A percentile compares a stretch with the other conserved stretches of the same genome.
phyloP scores from a whole-genome alignment of 2,888 invertebrate genomes.

The Rhingia rostrata region DNA sequence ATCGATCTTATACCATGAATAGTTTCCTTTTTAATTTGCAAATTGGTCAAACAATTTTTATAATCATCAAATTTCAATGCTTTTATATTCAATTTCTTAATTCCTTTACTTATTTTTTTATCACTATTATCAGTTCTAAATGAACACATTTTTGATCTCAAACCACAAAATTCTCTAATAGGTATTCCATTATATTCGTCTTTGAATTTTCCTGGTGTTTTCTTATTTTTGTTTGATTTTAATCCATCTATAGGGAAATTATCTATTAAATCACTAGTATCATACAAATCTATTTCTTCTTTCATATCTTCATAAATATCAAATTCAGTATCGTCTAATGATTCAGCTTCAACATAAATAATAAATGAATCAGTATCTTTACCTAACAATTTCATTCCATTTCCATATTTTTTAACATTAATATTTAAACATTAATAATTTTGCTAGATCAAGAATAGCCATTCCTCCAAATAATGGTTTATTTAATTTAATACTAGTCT shows the following conservation, averaged over 20 bases:
- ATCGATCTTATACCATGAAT: conserved; percentile 16
- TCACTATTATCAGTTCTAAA: conserved; percentile 18
- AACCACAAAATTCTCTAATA: conserved; percentile 9
- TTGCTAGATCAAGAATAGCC: conserved; percentile 30
- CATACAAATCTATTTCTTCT: conserved; percentile 33
- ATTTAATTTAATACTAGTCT: conserved; percentile 25
- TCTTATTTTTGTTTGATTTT: conserved; percentile 24
- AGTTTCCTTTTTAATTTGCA: conserved; percentile 17
- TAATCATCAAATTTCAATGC: conserved; percentile 20
- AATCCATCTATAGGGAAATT: conserved; percentile 16
- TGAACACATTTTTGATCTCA: conserved; percentile 15
- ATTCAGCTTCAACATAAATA: conserved; percentile 34
- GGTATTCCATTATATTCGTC: background rate
- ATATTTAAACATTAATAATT: conserved; percentile 41
- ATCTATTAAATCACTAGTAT: conserved; percentile 38
- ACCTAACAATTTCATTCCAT: conserved; percentile 28
- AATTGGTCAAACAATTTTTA: conserved; percentile 16
- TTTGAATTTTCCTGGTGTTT: conserved; percentile 6
- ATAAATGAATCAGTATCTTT: conserved; percentile 34
- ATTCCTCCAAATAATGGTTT: conserved; percentile 35
- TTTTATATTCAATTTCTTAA: conserved; percentile 33
- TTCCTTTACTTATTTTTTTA: conserved; percentile 15
- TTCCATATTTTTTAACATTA: conserved; percentile 26
- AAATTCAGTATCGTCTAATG: conserved; percentile 29
- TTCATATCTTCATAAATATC: conserved; percentile 35